These are phyloP conservation scores for Therioaphis trifolii DNA, from an alignment of 2,888 invertebrate species.

Conservation along the genomic window DNA sequence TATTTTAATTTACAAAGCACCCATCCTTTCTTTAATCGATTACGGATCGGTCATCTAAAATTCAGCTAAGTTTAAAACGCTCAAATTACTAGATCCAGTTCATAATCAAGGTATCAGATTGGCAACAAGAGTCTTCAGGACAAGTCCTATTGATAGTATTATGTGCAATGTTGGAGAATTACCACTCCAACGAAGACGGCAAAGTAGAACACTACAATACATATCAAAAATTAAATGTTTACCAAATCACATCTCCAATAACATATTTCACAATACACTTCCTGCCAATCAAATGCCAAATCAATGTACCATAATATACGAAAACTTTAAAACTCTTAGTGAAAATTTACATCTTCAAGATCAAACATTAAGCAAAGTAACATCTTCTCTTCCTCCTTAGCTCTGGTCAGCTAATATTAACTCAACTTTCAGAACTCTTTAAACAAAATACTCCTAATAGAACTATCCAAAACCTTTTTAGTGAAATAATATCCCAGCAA, in stretches of 20 bases:
- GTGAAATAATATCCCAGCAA: slow-evolving; percentile 1
- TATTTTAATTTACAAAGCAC: too few species aligned
- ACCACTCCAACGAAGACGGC: neutral
- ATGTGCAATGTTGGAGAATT: too few species aligned
- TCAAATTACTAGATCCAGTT: too few species aligned
- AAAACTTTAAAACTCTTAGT: slow-evolving; percentile 10
- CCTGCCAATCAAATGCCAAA: neutral
- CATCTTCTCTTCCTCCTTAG: neutral
- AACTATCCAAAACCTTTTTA: neutral
- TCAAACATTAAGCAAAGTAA: neutral
- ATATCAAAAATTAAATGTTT: slow-evolving; percentile 5
- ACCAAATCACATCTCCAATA: neutral
- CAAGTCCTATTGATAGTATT: too few species aligned
- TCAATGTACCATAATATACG: neutral
- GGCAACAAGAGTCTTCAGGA: too few species aligned
- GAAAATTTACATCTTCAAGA: neutral
- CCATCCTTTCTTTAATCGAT: too few species aligned
- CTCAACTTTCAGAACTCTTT: neutral
- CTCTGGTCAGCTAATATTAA: slow-evolving; percentile 7
- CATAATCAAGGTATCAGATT: too few species aligned
- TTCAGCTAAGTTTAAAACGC: too few species aligned
- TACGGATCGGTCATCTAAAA: too few species aligned
- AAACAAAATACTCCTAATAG: neutral
- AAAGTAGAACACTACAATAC: neutral
- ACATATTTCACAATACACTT: neutral